Conservation (phyloP, 2,888 invertebrate genomes). For the Metallyticus violacea region DNA sequence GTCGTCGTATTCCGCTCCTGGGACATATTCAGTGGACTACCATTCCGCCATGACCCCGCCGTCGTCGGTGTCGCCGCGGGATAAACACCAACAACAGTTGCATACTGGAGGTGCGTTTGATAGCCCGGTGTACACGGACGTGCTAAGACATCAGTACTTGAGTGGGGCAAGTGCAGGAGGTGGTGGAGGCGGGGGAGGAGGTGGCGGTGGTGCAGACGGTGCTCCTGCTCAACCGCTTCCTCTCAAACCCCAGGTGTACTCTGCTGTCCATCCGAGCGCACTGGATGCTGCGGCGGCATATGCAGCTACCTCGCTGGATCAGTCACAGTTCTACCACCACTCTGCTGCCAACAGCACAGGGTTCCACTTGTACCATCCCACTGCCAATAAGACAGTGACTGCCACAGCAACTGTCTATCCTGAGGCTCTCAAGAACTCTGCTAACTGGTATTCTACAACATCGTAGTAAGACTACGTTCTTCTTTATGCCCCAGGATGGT, state of each 20-base stretch:
- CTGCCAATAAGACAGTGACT: slow-evolving; percentile 57
- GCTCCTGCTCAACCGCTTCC: slow-evolving; percentile 67
- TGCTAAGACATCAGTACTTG: slow-evolving; percentile 62
- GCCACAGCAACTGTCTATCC: slow-evolving; percentile 40
- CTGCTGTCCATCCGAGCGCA: slow-evolving; percentile 56
- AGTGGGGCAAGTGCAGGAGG: slow-evolving; percentile 58
- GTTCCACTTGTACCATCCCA: slow-evolving; percentile 85
- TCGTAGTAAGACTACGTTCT: slow-evolving; percentile 55
- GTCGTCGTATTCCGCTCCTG: slow-evolving; percentile 52
- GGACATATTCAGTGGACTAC: slow-evolving; percentile 67
- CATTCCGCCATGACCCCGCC: slow-evolving; percentile 96
- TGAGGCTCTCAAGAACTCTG: slow-evolving; percentile 49
- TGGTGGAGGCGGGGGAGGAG: slow-evolving; percentile 54
- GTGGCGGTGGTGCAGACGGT: slow-evolving; percentile 49
- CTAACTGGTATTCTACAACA: slow-evolving; percentile 76
- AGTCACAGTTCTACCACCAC: slow-evolving; percentile 83
- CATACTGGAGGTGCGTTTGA: slow-evolving; percentile 42
- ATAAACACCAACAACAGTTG: slow-evolving; percentile 68
- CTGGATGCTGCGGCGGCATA: slow-evolving; percentile 61
- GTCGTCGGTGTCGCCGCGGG: slow-evolving; percentile 93
- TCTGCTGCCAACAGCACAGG: slow-evolving; percentile 62
- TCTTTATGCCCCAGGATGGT: no score
- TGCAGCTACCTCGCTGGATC: slow-evolving; percentile 60
- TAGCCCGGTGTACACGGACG: slow-evolving; percentile 41
- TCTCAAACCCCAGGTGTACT: slow-evolving; percentile 87